phyloP scores from a whole-genome alignment of 2,888 invertebrate genomes.

The Cephus spinipes region DNA sequence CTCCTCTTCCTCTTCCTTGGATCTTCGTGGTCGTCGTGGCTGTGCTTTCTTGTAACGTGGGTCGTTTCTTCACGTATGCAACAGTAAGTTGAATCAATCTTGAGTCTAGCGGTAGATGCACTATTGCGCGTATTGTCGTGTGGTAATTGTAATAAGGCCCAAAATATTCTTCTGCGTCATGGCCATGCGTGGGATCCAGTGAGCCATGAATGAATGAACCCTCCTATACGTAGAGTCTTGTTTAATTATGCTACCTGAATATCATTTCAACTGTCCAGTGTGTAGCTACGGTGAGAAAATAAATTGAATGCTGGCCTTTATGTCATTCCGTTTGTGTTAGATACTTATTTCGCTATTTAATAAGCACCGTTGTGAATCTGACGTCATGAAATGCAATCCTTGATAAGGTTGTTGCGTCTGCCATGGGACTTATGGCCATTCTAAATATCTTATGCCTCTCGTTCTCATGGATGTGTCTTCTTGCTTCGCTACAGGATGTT shows the following conservation, averaged over 20 bases:
- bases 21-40: not conserved
- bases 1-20: not conserved
- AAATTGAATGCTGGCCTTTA: not conserved
- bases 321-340: not conserved
- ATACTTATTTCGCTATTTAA: not conserved
- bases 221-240: not conserved
- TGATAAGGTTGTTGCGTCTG: not conserved
- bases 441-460: not conserved
- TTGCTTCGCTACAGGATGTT: not conserved
- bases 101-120: not conserved
- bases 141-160: not conserved
- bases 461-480: not conserved
- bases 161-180: not conserved
- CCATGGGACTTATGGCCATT: not conserved
- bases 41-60: not conserved
- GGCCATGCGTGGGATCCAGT: not conserved
- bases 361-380: not conserved
- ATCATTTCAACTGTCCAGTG: not conserved
- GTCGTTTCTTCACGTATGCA: not conserved
- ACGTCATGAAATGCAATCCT: not conserved
- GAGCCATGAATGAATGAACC: not conserved
- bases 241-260: not conserved
- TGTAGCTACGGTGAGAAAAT: not conserved
- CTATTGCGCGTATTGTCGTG: not conserved
- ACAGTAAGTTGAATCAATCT: not conserved